These are phyloP conservation scores for Helobdella robusta DNA, from an alignment of 2,888 invertebrate species.

Conservation along the genomic window DNA sequence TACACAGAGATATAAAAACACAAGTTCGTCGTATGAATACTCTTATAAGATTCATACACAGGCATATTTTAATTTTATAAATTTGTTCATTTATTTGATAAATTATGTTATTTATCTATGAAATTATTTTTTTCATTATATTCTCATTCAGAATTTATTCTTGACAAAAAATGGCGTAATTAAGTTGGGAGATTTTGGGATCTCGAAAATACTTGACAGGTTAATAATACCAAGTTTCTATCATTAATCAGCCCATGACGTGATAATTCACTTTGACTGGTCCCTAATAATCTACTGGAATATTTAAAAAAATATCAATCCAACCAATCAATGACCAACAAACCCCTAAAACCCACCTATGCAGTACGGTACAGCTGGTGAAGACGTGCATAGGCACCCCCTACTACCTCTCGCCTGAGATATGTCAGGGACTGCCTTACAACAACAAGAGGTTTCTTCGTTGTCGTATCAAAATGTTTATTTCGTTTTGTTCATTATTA, in stretches of 20 bases:
- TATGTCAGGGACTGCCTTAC: conserved; percentile 52
- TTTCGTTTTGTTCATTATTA: not conserved
- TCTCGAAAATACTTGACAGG: conserved; percentile 51
- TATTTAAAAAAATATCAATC: too few species aligned
- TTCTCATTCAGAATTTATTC: conserved; percentile 34
- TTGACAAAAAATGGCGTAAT: conserved; percentile 48
- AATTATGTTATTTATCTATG: not conserved
- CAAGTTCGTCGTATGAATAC: too few species aligned
- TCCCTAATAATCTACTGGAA: not conserved
- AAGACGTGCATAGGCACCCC: conserved; percentile 54
- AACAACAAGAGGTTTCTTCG: conserved; percentile 50
- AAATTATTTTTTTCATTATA: too few species aligned
- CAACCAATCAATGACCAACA: too few species aligned
- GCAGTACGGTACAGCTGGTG: conserved; percentile 51
- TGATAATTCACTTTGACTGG: not conserved
- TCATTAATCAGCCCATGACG: not conserved
- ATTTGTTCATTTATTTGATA: not conserved
- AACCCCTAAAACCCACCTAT: conserved; percentile 19
- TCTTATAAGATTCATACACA: too few species aligned
- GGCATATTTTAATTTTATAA: not conserved
- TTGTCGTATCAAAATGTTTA: conserved; percentile 1
- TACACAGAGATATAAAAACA: conserved; percentile 54
- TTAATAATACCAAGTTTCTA: conserved; percentile 29
- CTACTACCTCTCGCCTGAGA: conserved; percentile 54
- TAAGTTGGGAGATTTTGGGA: conserved; percentile 54